Percentiles rank a stretch among this genome's conserved stretches.
phyloP scores from a whole-genome alignment of 2,113 vertebrate genomes.

The Epinephelus moara region DNA sequence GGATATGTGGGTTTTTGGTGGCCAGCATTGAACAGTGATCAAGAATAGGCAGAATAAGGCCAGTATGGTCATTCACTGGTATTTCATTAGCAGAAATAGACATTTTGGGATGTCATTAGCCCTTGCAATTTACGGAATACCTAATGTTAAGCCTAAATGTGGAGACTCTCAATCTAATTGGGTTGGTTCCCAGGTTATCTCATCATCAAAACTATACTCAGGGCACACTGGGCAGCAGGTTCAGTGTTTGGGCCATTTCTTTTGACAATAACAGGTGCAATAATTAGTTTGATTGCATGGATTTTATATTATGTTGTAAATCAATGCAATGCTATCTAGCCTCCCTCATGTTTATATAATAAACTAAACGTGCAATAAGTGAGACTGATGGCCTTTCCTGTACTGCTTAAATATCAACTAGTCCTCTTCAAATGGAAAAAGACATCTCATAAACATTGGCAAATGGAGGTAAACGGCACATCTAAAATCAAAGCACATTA shows the following conservation, averaged over 20 bases:
- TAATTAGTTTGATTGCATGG: neutral
- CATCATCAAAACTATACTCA: too few relatives aligned
- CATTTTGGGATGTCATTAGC: neutral
- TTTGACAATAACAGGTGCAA: neutral
- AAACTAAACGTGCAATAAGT: neutral
- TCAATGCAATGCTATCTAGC: neutral
- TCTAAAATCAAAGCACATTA: neutral
- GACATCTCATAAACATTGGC: neutral
- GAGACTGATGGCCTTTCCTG: neutral
- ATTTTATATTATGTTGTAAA: neutral
- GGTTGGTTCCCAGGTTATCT: too few relatives aligned
- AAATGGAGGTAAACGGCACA: neutral
- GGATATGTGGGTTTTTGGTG: neutral
- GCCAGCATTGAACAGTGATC: neutral
- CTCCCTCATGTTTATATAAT: neutral
- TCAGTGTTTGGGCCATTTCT: neutral
- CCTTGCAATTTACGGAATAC: neutral
- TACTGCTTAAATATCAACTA: neutral
- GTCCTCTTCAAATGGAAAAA: neutral
- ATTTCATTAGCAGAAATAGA: neutral
- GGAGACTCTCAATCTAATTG: neutral
- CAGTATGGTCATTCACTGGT: neutral
- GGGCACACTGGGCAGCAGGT: neutral
- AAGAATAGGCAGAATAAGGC: neutral
- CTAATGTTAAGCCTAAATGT: neutral